phyloP scores from a whole-genome alignment of 2,797 vertebrate species.

The Gallinago stenura region DNA sequence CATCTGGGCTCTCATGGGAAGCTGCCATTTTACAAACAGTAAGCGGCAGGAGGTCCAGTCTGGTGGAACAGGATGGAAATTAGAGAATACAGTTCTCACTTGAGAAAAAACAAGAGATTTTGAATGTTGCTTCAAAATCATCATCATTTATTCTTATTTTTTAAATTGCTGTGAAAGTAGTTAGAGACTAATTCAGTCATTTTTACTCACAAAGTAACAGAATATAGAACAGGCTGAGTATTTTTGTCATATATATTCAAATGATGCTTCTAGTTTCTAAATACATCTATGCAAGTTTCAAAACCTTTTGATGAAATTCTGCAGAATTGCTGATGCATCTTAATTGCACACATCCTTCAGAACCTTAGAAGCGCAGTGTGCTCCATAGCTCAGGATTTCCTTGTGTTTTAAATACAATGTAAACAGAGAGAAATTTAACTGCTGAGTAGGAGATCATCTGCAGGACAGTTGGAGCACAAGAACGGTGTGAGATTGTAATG shows the following conservation, averaged over 20 bases:
- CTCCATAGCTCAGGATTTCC: neutral
- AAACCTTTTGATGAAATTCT: neutral
- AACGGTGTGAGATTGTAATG: neutral
- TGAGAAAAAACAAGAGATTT: neutral
- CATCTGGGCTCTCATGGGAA: neutral
- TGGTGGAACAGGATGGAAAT: neutral
- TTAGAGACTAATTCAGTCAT: neutral
- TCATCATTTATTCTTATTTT: rapidly evolving
- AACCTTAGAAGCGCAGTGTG: neutral
- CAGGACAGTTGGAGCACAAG: neutral
- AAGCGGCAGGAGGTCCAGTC: neutral
- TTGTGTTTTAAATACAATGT: neutral
- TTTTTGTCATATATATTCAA: neutral
- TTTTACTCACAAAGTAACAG: neutral
- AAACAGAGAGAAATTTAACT: neutral
- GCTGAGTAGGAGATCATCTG: neutral
- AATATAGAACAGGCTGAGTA: neutral
- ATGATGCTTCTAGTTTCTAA: neutral
- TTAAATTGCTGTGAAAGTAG: neutral
- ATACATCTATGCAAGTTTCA: neutral
- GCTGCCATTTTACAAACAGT: neutral
- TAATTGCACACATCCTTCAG: neutral
- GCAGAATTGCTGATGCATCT: neutral
- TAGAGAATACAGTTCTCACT: neutral
- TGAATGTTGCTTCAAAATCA: neutral